Evolutionary conservation across 2,113 vertebrate species (phyloP).

Genomic region (Lates calcarifer): DNA sequence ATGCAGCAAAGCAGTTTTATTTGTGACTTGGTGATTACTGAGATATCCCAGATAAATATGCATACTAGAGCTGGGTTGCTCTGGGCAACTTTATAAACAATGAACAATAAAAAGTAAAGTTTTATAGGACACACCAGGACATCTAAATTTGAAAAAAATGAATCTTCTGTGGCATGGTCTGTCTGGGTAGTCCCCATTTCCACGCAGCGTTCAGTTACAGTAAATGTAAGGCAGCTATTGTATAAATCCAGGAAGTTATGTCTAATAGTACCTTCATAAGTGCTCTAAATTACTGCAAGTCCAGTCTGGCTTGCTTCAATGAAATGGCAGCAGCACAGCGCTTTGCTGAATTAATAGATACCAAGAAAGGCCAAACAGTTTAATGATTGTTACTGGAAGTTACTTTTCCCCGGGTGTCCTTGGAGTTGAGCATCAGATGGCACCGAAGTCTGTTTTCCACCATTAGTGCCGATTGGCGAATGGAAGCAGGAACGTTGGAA

Average conservation of each 20-base stretch:
- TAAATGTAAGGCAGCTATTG: conserved; percentile 12
- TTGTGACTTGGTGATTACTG: not conserved
- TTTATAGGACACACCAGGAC: conserved; percentile 4
- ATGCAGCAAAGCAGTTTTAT: conserved; percentile 10
- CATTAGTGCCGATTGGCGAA: not conserved
- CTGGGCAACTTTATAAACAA: conserved; percentile 24
- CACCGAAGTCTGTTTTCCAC: conserved; percentile 60
- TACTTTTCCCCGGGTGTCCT: conserved; percentile 26
- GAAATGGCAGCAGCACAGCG: not conserved
- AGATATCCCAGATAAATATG: conserved; percentile 32
- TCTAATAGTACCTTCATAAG: not conserved
- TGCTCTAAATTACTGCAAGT: not conserved
- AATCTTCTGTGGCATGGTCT: not conserved
- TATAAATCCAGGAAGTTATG: not conserved
- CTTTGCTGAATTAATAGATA: not conserved
- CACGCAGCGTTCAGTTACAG: not conserved
- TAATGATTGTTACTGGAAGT: not conserved
- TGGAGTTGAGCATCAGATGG: conserved; percentile 54
- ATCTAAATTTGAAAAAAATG: conserved; percentile 25
- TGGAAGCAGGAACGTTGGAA: conserved; percentile 7
- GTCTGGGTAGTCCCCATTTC: not conserved
- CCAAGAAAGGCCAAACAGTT: not conserved
- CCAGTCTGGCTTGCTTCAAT: not conserved
- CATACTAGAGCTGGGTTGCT: conserved; percentile 5
- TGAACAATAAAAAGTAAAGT: conserved; percentile 17